Percentiles rank a stretch among this genome's conserved stretches.
phyloP scores from a whole-genome alignment of 92 coral and sea anemone species.

The Heteractis magnifica region DNA sequence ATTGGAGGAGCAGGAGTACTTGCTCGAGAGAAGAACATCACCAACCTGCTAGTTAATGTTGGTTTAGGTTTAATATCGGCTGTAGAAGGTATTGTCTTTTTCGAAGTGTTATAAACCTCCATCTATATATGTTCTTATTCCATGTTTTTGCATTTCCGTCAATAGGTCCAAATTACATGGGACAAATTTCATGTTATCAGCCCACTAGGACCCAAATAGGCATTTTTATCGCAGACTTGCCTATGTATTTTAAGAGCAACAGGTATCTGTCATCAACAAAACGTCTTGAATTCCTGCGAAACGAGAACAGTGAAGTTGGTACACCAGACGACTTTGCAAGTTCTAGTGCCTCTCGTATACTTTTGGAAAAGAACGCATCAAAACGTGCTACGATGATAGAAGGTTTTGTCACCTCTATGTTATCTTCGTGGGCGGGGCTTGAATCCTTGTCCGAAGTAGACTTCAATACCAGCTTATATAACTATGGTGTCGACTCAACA shows the following conservation, averaged over 20 bases:
- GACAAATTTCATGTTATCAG: conserved; percentile 27
- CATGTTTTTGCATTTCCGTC: too few species aligned
- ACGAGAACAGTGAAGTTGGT: conserved; percentile 8
- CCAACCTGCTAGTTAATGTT: conserved; percentile 21
- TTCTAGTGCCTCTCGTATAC: conserved; percentile 32
- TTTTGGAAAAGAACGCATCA: conserved; percentile 35
- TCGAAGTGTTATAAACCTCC: too few species aligned
- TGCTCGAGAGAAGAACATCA: conserved; percentile 27
- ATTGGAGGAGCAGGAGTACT: conserved; percentile 53
- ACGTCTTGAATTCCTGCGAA: conserved; percentile 13
- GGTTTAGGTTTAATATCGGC: conserved; percentile 45
- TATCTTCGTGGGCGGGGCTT: conserved; percentile 46
- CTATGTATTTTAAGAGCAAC: conserved; percentile 27
- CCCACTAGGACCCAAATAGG: conserved; percentile 44
- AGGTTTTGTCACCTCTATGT: conserved; percentile 35
- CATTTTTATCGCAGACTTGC: conserved; percentile 55
- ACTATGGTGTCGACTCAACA: conserved; percentile 58
- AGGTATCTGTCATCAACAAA: conserved; percentile 7
- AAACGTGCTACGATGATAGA: conserved; percentile 29
- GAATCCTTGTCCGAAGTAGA: conserved; percentile 49
- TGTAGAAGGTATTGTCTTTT: conserved; percentile 44
- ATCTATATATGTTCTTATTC: too few species aligned
- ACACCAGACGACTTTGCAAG: not conserved
- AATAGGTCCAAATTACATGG: conserved; percentile 28
- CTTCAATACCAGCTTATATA: conserved; percentile 50